These are phyloP conservation scores for Ophraella communa DNA, from an alignment of 2,888 invertebrate genomes.

Conservation along the genomic window DNA sequence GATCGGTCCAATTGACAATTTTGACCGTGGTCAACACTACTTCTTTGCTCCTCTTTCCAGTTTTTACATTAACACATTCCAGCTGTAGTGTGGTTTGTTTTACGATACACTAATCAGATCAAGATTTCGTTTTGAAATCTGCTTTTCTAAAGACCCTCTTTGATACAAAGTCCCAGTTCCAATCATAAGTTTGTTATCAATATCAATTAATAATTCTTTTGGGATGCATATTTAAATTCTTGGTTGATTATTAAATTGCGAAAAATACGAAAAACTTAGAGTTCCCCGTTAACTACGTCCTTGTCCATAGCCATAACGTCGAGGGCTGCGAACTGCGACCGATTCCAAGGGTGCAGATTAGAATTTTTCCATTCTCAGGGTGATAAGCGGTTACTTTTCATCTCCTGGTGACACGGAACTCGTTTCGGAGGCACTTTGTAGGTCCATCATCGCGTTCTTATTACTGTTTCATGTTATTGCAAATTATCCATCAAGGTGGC, in stretches of 20 bases:
- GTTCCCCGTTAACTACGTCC: neutral
- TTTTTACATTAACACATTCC: no score
- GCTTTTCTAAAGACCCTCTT: no score
- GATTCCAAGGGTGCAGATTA: constrained; percentile 42
- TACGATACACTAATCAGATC: no score
- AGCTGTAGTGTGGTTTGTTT: no score
- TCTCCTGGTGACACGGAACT: constrained; percentile 42
- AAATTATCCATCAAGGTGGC: constrained; percentile 53
- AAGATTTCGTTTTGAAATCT: no score
- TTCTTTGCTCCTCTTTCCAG: no score
- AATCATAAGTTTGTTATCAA: no score
- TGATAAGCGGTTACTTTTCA: constrained; percentile 50
- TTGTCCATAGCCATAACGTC: constrained; percentile 39
- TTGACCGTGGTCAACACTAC: no score
- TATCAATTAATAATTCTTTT: no score
- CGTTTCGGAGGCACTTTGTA: constrained; percentile 43
- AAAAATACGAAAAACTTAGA: neutral
- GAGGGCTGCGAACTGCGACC: constrained; percentile 40
- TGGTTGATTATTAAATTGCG: neutral
- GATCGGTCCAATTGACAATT: no score
- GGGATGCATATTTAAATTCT: no score
- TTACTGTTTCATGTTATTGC: constrained; percentile 57
- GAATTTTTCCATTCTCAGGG: constrained; percentile 40
- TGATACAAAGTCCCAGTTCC: no score
- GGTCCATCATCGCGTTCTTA: constrained; percentile 47